Conservation (phyloP, 2,888 invertebrate genomes). For the Oasisia sp. region DNA sequence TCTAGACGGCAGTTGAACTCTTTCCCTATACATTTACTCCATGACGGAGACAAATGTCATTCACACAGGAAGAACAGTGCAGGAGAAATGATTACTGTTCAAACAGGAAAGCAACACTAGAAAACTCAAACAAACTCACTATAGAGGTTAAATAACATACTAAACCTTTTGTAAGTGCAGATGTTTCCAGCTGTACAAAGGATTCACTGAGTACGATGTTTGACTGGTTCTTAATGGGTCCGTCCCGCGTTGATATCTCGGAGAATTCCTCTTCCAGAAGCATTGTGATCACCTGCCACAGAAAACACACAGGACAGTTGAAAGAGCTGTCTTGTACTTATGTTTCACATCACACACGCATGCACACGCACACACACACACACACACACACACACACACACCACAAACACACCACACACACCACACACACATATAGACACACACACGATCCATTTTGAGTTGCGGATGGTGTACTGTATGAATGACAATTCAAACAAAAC, state of each 20-base stretch:
- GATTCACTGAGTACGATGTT: constrained; percentile 55
- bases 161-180: constrained; percentile 53
- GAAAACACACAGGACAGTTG: background rate
- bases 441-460: no score
- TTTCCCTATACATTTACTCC: no score
- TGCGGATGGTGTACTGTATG: no score
- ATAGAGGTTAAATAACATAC: background rate
- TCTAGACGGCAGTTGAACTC: no score
- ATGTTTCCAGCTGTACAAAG: constrained; percentile 49
- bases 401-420: no score
- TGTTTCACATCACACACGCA: no score
- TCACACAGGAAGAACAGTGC: no score
- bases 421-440: no score
- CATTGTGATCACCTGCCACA: constrained; percentile 53
- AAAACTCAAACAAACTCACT: background rate
- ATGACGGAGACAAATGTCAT: no score
- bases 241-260: constrained; percentile 36
- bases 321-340: background rate
- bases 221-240: constrained; percentile 44
- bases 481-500: constrained; percentile 1
- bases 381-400: no score
- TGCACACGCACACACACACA: no score
- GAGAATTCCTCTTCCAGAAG: constrained; percentile 56
- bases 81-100: background rate
- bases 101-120: background rate